These are phyloP conservation scores for Eristalis intricaria DNA, from an alignment of 2,888 invertebrate species.

Conservation along the genomic window DNA sequence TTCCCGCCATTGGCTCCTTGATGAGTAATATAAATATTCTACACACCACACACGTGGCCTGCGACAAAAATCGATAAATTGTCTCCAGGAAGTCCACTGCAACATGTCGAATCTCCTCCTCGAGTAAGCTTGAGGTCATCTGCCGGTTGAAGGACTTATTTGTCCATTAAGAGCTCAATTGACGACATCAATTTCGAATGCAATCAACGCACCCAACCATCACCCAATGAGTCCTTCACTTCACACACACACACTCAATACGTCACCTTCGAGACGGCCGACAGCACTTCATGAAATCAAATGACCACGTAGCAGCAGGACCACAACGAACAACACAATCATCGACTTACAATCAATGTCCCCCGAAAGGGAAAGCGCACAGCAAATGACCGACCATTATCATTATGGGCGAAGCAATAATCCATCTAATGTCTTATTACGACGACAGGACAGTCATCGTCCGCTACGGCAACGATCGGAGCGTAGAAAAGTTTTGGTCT, in stretches of 20 bases:
- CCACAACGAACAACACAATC: conserved; percentile 36
- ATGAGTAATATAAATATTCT: too few relatives aligned
- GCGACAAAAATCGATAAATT: background rate
- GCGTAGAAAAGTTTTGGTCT: conserved; percentile 34
- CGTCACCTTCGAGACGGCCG: conserved; percentile 23
- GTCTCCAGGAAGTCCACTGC: background rate
- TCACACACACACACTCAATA: conserved; percentile 41
- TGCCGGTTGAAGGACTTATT: conserved; percentile 13
- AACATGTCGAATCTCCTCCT: background rate
- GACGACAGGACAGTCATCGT: background rate
- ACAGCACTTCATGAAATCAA: conserved; percentile 38
- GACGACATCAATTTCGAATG: conserved; percentile 30
- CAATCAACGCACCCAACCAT: conserved; percentile 14
- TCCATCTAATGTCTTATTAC: conserved; percentile 52
- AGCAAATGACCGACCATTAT: conserved; percentile 52
- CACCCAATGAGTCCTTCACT: conserved; percentile 19
- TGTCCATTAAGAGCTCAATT: conserved; percentile 20
- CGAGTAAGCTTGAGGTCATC: background rate
- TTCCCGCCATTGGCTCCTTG: too few relatives aligned
- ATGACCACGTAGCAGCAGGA: conserved; percentile 35
- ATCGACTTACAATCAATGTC: conserved; percentile 48
- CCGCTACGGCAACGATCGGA: conserved; percentile 13
- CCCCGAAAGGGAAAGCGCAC: conserved; percentile 30
- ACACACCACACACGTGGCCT: too few relatives aligned
- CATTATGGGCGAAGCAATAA: conserved; percentile 47